Evolutionary conservation across 2,113 vertebrate genomes (phyloP).

Genomic region (Nibea coibor): DNA sequence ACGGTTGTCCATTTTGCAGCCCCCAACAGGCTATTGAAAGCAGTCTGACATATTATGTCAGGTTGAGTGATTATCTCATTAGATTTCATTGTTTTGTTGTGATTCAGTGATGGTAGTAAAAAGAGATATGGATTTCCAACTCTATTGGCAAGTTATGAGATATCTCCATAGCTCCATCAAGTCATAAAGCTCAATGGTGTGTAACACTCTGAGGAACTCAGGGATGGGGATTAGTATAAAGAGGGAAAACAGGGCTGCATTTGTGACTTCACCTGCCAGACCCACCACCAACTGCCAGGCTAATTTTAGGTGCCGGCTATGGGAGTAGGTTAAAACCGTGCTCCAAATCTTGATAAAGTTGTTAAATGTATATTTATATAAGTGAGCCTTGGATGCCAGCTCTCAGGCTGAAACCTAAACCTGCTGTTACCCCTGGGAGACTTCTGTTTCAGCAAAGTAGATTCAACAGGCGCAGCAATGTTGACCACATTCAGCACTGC

Average conservation of each 20-base stretch:
- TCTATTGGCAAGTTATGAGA: constrained; percentile 31
- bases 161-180: constrained; percentile 25
- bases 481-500: constrained; percentile 13
- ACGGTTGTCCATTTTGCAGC: constrained; percentile 26
- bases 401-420: constrained; percentile 25
- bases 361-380: constrained; percentile 32
- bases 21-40: constrained; percentile 14
- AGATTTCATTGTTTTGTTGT: constrained; percentile 50
- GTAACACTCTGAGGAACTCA: constrained; percentile 28
- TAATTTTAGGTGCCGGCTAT: constrained; percentile 21
- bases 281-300: constrained; percentile 1
- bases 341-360: neutral
- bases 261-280: constrained; percentile 21
- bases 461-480: constrained; percentile 39
- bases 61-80: constrained; percentile 67
- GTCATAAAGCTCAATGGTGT: constrained; percentile 46
- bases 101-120: constrained; percentile 50
- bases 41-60: constrained; percentile 34
- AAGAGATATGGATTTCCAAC: constrained; percentile 44
- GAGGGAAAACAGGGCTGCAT: constrained; percentile 6
- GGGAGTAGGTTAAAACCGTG: neutral
- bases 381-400: neutral
- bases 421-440: constrained; percentile 12
- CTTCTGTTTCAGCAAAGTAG: constrained; percentile 32
- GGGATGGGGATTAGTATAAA: constrained; percentile 37